These are phyloP conservation scores for Carollia perspicillata DNA, from an alignment of 2,113 vertebrate genomes.

Conservation along the genomic window DNA sequence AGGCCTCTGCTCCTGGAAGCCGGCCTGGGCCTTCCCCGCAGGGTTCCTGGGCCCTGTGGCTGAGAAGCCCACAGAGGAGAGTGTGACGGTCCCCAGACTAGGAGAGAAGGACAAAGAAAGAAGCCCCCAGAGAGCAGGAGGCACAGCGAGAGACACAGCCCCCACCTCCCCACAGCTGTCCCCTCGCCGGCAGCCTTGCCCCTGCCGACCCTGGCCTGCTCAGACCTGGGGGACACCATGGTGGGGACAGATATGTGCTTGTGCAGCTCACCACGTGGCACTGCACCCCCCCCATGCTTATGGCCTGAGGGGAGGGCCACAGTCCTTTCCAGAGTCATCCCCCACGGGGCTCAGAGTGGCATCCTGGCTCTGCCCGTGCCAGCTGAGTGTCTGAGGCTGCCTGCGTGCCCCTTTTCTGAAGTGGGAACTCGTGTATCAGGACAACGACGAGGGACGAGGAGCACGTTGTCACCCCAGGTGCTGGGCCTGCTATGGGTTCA, in stretches of 20 bases:
- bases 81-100: rapidly evolving
- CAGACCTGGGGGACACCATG: not conserved
- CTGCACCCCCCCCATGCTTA: rapidly evolving
- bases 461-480: not conserved
- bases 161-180: not conserved
- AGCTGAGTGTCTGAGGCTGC: not conserved
- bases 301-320: not conserved
- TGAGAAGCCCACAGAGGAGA: not conserved
- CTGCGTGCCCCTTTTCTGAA: rapidly evolving
- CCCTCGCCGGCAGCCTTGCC: rapidly evolving
- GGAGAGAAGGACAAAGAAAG: not conserved
- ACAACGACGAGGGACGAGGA: not conserved
- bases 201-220: not conserved
- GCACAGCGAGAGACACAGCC: rapidly evolving
- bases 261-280: not conserved
- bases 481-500: not conserved
- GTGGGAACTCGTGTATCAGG: rapidly evolving
- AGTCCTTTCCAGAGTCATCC: not conserved
- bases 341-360: not conserved
- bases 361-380: not conserved
- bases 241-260: too few relatives aligned
- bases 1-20: not conserved
- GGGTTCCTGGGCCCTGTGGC: not conserved
- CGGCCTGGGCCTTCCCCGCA: not conserved
- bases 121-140: not conserved